Percentiles rank a stretch among this genome's conserved stretches.
Evolutionary conservation across 2,113 vertebrate species (phyloP).

Genomic region (Aptenodytes patagonicus): DNA sequence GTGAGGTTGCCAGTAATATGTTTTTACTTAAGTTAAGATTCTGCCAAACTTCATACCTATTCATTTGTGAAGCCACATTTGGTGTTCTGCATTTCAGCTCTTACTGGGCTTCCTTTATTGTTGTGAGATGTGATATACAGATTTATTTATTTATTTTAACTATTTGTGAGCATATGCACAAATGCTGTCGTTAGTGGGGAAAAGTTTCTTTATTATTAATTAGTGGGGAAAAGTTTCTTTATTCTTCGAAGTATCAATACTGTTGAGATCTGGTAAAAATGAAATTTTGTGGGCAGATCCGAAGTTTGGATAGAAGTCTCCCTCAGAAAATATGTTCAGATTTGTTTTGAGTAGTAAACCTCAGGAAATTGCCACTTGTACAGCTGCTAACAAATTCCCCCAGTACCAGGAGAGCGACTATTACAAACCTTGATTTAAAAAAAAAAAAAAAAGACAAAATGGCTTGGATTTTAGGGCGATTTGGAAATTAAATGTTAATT

Average conservation of each 20-base stretch:
- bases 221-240: not conserved
- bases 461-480: not conserved
- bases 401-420: not conserved
- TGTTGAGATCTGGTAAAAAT: not conserved
- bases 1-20: not conserved
- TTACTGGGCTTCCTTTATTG: not conserved
- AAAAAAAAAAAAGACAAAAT: not conserved
- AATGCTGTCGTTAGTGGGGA: not conserved
- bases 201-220: not conserved
- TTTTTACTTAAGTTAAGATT: constrained; percentile 31
- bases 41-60: constrained; percentile 26
- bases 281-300: not conserved
- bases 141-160: not conserved
- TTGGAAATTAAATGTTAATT: not conserved
- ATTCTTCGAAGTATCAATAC: not conserved
- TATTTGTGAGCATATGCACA: not conserved
- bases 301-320: not conserved
- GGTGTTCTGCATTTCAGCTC: constrained; percentile 17
- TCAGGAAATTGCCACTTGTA: not conserved
- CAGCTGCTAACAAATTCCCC: not conserved
- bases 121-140: not conserved
- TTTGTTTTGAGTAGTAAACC: not conserved
- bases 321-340: not conserved
- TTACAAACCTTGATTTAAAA: not conserved
- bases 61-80: constrained; percentile 15